Percentiles rank a stretch among this genome's conserved stretches.
phyloP scores from a whole-genome alignment of 2,797 vertebrate genomes.

The Harpagifer antarcticus region DNA sequence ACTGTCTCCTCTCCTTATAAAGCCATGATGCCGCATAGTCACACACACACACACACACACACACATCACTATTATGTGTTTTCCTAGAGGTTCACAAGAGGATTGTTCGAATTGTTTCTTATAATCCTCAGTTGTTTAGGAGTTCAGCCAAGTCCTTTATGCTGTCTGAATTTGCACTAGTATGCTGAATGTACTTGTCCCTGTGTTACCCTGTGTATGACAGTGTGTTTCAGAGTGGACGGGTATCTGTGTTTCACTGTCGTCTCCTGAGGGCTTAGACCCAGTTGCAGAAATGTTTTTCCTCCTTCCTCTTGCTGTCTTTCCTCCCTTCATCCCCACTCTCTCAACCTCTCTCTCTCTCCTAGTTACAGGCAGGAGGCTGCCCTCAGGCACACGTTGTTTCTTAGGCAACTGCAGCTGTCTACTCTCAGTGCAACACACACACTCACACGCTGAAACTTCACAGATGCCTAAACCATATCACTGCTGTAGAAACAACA shows the following conservation, averaged over 20 bases:
- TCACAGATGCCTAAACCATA: slow-evolving; percentile 48
- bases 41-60: not conserved
- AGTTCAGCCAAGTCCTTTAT: slow-evolving; percentile 4
- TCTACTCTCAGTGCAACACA: slow-evolving; percentile 27
- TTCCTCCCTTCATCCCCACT: slow-evolving; percentile 7
- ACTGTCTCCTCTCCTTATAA: slow-evolving; percentile 52
- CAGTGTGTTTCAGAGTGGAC: slow-evolving; percentile 26
- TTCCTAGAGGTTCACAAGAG: not conserved
- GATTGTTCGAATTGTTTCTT: slow-evolving; percentile 23
- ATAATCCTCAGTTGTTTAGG: not conserved
- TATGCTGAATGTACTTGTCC: slow-evolving; percentile 27
- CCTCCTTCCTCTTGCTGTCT: slow-evolving; percentile 15
- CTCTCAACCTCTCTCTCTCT: not conserved
- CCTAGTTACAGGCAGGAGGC: slow-evolving; percentile 25
- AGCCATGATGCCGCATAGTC: slow-evolving; percentile 18
- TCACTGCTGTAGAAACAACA: slow-evolving; percentile 18
- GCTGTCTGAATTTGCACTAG: not conserved
- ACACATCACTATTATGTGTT: not conserved
- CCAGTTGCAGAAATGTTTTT: slow-evolving; percentile 28
- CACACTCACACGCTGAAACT: not conserved
- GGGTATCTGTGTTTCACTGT: slow-evolving; percentile 25
- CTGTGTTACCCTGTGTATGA: slow-evolving; percentile 18
- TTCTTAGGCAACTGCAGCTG: slow-evolving; percentile 53
- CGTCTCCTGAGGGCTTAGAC: slow-evolving; percentile 31
- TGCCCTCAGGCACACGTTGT: slow-evolving; percentile 42